A percentile compares a stretch with the other conserved stretches of the same genome.
phyloP scores from a whole-genome alignment of 1,140 invertebrate species.

The Lordiphosa mommai region DNA sequence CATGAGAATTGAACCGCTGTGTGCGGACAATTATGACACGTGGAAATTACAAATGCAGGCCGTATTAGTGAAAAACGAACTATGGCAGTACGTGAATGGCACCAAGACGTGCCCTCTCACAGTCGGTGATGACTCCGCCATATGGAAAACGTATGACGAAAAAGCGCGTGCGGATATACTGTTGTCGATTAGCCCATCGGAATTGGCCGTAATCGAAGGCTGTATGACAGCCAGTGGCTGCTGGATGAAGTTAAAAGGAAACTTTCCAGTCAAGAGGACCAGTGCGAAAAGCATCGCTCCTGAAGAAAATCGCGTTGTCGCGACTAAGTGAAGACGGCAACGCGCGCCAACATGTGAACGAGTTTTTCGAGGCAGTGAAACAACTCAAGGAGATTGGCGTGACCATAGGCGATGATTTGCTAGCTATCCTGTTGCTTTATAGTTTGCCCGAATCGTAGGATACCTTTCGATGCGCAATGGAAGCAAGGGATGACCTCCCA shows the following conservation, averaged over 20 bases:
- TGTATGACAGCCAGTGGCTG: too few relatives aligned
- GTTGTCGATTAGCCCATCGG: too few relatives aligned
- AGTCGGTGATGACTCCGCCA: not conserved
- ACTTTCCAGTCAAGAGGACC: constrained; percentile 35
- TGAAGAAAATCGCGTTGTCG: constrained; percentile 29
- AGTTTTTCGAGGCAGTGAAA: constrained; percentile 46
- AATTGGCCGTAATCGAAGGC: too few relatives aligned
- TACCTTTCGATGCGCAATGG: constrained; percentile 53
- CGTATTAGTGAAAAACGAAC: constrained; percentile 24
- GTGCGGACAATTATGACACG: constrained; percentile 22
- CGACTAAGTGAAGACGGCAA: constrained; percentile 27
- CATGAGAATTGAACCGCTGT: constrained; percentile 1
- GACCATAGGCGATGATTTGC: constrained; percentile 14
- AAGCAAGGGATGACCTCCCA: constrained; percentile 28
- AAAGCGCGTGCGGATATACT: too few relatives aligned
- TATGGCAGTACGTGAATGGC: constrained; percentile 29
- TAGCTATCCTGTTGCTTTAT: constrained; percentile 48
- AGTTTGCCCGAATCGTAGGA: constrained; percentile 49
- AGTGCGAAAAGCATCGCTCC: constrained; percentile 37
- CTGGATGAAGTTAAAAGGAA: constrained; percentile 12
- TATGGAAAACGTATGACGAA: constrained; percentile 27
- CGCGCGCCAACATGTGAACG: constrained; percentile 30
- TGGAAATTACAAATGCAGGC: constrained; percentile 26
- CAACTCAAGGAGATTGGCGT: constrained; percentile 40
- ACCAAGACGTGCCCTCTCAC: too few relatives aligned